A percentile compares a stretch with the other conserved stretches of the same genome.
Evolutionary conservation across 2,797 vertebrate species (phyloP).

Genomic region (Pteronotus mesoamericanus): DNA sequence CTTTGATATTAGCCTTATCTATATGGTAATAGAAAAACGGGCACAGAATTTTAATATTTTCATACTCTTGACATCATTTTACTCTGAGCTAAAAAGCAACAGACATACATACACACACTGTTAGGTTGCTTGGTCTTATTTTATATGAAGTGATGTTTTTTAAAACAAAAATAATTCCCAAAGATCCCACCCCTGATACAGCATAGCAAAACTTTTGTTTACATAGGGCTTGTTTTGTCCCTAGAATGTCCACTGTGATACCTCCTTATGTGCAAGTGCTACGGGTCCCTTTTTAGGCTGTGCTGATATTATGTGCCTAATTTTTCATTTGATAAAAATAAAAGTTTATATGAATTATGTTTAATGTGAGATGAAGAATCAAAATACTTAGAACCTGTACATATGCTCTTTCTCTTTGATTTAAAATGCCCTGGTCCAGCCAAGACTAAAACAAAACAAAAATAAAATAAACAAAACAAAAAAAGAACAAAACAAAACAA

Average conservation of each 20-base stretch:
- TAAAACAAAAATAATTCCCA: not conserved
- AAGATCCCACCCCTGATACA: not conserved
- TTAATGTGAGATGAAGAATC: not conserved
- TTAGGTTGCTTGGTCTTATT: not conserved
- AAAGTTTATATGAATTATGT: not conserved
- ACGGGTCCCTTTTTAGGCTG: not conserved
- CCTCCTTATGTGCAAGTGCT: not conserved
- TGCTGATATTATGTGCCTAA: not conserved
- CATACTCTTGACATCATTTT: not conserved
- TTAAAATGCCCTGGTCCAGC: not conserved
- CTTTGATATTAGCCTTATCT: slow-evolving; percentile 32
- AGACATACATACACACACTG: not conserved
- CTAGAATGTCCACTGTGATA: not conserved
- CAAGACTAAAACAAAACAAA: not conserved
- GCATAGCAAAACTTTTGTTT: not conserved
- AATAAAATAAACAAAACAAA: not conserved
- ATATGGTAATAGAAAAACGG: not conserved
- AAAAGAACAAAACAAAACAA: not conserved
- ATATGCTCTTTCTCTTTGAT: not conserved
- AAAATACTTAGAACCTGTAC: not conserved
- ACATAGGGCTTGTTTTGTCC: not conserved
- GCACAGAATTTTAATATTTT: not conserved
- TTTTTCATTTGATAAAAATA: not conserved
- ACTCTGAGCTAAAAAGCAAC: not conserved
- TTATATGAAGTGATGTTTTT: not conserved